Evolutionary conservation across 1,140 invertebrate genomes (phyloP), one percentile per base, ranked within the genome.

Genomic region (Physella acuta): DNA sequence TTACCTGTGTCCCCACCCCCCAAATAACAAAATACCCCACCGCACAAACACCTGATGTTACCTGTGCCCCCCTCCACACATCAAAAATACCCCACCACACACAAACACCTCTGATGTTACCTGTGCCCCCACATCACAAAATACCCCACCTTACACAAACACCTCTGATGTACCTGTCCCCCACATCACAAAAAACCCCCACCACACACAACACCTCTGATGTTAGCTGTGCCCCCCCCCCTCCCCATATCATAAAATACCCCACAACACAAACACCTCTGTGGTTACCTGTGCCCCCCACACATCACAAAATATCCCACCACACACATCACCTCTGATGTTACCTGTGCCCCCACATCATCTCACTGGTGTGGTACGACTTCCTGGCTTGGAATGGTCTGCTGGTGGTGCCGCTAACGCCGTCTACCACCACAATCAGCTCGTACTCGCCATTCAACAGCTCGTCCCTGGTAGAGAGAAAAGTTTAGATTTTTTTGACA

Each of bases 401-500:
- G 31, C 83, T 79, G 11, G 81, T 79, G 16, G 82, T 76, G 44
- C 82, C 82, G 16, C 82, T 76, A 14, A 82, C 76, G 2, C 96
- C 96, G 82, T 99, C 96, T 14, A 99, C 87, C 58, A 98, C 93
- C 0, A 97, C 93, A 5, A 98, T 91, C 39, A 99, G 92, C 85
- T 99, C 97, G 80, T 98, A 99, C 61, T 92, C 71, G 64, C 95
- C 93, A 68, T 90, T 89, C 0, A 93, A 83, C 75, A 98, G 89
- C 76, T 97, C 93, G 2, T 92, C 90, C 0, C 93, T 68, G 30
- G 17, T 2, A 30, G 39, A 44, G 34, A 53, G 2, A 56, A 56
- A 17, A 65, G 11, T 62, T 20, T 62, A 26, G 31, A 30, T 60
- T 5, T 3, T 60, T 11, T 60, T 14, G 16, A 26, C 31, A 5